Base-by-base conservation (phyloP, 1,140 invertebrate species). In the Halyomorpha halys region DNA sequence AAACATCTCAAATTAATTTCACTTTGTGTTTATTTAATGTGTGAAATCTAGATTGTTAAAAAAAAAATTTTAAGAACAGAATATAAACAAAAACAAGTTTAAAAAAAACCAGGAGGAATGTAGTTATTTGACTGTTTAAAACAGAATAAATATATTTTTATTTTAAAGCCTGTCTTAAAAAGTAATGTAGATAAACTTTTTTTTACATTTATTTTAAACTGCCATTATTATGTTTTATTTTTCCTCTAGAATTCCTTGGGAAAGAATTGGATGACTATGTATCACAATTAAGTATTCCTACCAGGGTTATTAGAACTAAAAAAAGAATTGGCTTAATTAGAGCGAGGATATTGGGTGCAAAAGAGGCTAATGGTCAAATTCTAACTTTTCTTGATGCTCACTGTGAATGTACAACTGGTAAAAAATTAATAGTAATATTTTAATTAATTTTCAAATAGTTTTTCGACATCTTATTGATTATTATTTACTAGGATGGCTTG, bases 381-480 rank as follows among this genome's bases (percentile, higher is more conserved):
- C 75, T 94, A 3, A 87, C 87, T 13, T 97, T 97, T 74, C 77
- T 97, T 9, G 94, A 97, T 76, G 91, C 93, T 23, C 94, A 97
- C 75, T 95, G 92, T 73, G 94, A 97, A 79, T 89, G 87, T 71
- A 94, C 93, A 21, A 77, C 78, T 64, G 89, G 80, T 81, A 76
- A 49, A 18, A n/a, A 49, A 3, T 49, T 49, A 18, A 13, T 18
- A 49, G 1, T 49, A 19, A 49, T 49, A 49, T 16, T 47, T 47
- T 47, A 16, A 16, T 47, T 47, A 16, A 14, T 47, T 47, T 49
- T 59, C n/a, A n/a, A 25, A 5, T 30, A 30, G 3, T 30, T 59
- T 59, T 25, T 25, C 1, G 2, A 21, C 6, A 21, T 59, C 9
- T n/a, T 25, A 15, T 6, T 34, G n/a, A 59, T 27, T 27, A 3